A percentile compares a stretch with the other conserved stretches of the same genome.
Conservation (phyloP, 2,113 vertebrate species). For the Muntiacus reevesi region DNA sequence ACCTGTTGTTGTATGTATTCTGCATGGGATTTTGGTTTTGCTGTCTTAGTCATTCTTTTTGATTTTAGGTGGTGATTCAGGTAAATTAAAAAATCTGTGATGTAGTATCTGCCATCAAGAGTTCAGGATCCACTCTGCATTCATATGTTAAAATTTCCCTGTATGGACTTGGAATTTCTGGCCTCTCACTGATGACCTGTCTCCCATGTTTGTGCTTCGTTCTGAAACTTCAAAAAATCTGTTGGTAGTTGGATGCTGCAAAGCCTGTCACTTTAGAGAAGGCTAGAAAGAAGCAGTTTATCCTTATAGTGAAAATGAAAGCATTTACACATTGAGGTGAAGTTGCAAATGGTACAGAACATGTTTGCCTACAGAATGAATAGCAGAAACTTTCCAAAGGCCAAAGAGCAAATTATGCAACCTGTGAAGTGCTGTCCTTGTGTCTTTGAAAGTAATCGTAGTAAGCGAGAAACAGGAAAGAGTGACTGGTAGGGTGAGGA, state of each 20-base stretch:
- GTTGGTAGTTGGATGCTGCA: background rate
- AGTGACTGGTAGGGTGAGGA: background rate
- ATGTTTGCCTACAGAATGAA: background rate
- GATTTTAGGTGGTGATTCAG: background rate
- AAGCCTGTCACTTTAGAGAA: background rate
- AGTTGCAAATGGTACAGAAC: conserved; percentile 28
- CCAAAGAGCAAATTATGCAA: background rate
- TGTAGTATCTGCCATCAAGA: background rate
- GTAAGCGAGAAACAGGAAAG: background rate
- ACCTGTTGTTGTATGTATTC: background rate
- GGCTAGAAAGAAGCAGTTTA: background rate
- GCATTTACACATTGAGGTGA: conserved; percentile 18
- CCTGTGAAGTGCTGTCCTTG: background rate
- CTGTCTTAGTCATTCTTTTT: background rate
- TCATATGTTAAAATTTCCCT: background rate
- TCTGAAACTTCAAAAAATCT: background rate
- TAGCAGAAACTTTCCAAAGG: background rate
- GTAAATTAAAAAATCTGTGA: background rate
- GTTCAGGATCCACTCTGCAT: background rate
- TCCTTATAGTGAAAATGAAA: conserved; percentile 29
- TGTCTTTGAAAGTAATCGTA: background rate
- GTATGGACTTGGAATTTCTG: background rate
- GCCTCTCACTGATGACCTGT: background rate
- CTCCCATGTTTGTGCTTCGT: background rate
- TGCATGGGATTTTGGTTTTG: background rate